phyloP scores from a whole-genome alignment of 2,888 invertebrate genomes.

The Acanthosoma haemorrhoidale region DNA sequence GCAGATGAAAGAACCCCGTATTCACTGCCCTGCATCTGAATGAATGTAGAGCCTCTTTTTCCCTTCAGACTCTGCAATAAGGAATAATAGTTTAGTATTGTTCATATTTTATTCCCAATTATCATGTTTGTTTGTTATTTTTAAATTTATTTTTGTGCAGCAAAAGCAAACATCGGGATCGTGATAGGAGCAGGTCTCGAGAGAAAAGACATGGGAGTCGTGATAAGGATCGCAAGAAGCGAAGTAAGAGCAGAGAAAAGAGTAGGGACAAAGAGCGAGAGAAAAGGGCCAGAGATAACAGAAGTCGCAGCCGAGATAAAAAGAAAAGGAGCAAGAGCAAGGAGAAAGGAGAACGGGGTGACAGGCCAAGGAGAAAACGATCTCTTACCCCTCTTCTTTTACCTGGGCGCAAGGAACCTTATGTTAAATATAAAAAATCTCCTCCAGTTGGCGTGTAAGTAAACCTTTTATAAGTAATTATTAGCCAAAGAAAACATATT shows the following conservation, averaged over 20 bases:
- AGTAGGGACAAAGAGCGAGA: slow-evolving; percentile 31
- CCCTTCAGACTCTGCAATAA: too few relatives aligned
- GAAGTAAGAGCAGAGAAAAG: slow-evolving; percentile 39
- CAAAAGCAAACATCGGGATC: slow-evolving; percentile 49
- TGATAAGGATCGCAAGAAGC: slow-evolving; percentile 43
- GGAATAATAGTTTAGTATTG: too few relatives aligned
- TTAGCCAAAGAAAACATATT: too few relatives aligned
- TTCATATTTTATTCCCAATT: too few relatives aligned
- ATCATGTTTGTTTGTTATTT: too few relatives aligned
- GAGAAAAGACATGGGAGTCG: slow-evolving; percentile 44
- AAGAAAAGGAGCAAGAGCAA: slow-evolving; percentile 42
- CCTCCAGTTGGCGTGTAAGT: slow-evolving; percentile 49
- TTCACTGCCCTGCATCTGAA: too few relatives aligned
- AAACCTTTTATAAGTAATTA: too few relatives aligned
- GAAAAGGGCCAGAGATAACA: slow-evolving; percentile 36
- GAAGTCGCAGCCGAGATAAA: slow-evolving; percentile 36
- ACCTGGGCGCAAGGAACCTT: slow-evolving; percentile 47
- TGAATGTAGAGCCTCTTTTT: too few relatives aligned
- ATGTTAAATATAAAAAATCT: slow-evolving; percentile 47
- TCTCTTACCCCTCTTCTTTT: slow-evolving; percentile 44
- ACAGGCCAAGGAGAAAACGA: slow-evolving; percentile 40
- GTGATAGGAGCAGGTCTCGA: slow-evolving; percentile 49
- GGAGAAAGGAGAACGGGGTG: slow-evolving; percentile 39
- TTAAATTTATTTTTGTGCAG: slow-evolving; percentile 44
- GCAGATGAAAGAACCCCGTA: too few relatives aligned